A percentile compares a stretch with the other conserved stretches of the same genome.
Conservation (phyloP, 2,888 invertebrate species). For the Acholoe squamosa region DNA sequence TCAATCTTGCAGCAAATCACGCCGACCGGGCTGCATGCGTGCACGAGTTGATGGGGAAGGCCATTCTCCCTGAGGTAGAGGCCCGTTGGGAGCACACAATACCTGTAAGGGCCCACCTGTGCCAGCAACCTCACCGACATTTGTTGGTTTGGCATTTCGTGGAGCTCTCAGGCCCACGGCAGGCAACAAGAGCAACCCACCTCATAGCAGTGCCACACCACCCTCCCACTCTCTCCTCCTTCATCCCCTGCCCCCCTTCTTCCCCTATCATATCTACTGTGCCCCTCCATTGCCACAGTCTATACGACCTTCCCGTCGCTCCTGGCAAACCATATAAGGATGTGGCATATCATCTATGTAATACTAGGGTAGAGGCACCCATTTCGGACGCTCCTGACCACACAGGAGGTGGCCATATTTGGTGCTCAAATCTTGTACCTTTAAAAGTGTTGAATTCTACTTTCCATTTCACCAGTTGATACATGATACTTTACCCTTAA, state of each 20-base stretch:
- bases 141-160: constrained; percentile 46
- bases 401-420: no score
- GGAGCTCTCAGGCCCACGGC: not conserved
- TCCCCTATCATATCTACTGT: not conserved
- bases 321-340: not conserved
- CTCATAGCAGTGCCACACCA: not conserved
- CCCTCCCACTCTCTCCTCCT: not conserved
- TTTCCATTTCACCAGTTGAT: no score
- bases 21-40: not conserved
- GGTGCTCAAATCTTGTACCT: no score
- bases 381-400: no score
- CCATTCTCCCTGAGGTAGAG: not conserved
- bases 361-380: no score
- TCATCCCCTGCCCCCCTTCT: not conserved
- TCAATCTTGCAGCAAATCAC: constrained; percentile 23
- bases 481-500: no score
- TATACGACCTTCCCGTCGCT: not conserved
- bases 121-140: constrained; percentile 23
- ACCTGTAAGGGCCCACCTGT: constrained; percentile 24
- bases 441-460: no score
- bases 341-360: not conserved
- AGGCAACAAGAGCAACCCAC: not conserved
- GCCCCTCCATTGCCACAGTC: not conserved
- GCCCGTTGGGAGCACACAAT: not conserved
- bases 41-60: not conserved